phyloP scores from a whole-genome alignment of 2,113 vertebrate genomes.

The Dunckerocampus dactyliophorus region DNA sequence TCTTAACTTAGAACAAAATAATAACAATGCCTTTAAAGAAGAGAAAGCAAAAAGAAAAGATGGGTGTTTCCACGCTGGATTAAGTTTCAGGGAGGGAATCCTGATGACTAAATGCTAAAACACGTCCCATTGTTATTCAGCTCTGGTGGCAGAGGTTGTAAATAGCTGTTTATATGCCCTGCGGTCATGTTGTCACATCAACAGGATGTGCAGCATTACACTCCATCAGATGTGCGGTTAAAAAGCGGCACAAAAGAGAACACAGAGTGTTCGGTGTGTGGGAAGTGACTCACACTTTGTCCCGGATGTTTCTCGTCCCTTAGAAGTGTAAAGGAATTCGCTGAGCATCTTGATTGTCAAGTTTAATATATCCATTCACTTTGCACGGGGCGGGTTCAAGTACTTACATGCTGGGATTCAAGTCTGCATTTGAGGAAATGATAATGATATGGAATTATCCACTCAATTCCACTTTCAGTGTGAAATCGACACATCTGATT shows the following conservation, averaged over 20 bases:
- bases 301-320: conserved; percentile 1
- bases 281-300: conserved; percentile 10
- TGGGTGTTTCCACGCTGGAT: neutral
- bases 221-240: conserved; percentile 12
- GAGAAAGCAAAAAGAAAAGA: neutral
- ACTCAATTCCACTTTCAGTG: neutral
- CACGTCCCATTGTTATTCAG: conserved; percentile 7
- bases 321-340: neutral
- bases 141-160: neutral
- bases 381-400: neutral
- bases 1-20: neutral
- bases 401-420: neutral
- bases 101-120: conserved; percentile 27
- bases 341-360: neutral
- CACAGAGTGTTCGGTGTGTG: conserved; percentile 6
- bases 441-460: neutral
- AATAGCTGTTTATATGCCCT: conserved; percentile 31
- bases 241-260: conserved; percentile 12
- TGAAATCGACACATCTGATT: neutral
- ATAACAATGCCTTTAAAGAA: neutral
- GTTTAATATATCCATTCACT: conserved; percentile 9
- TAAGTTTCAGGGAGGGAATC: conserved; percentile 16
- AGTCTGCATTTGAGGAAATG: neutral
- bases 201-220: conserved; percentile 16
- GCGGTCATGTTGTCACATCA: conserved; percentile 26